Conservation (phyloP, 2,797 vertebrate genomes). For the Leuciscus waleckii region DNA sequence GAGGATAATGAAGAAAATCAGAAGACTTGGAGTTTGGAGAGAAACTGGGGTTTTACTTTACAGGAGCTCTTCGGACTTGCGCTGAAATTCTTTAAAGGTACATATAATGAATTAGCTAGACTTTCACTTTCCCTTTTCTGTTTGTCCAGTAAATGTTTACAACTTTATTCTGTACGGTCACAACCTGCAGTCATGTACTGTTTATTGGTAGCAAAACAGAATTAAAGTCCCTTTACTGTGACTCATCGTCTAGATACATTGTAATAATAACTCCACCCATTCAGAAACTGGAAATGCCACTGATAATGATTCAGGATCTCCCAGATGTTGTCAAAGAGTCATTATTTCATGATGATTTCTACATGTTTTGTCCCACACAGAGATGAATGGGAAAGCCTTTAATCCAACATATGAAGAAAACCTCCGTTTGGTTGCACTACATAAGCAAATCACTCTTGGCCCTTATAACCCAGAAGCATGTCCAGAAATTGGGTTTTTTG, state of each 20-base stretch:
- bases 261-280: neutral
- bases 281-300: neutral
- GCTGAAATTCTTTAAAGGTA: slow-evolving; percentile 96
- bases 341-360: neutral
- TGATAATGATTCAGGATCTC: neutral
- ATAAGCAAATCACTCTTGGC: slow-evolving; percentile 92
- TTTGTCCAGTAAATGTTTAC: neutral
- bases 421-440: slow-evolving; percentile 92
- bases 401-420: slow-evolving; percentile 99
- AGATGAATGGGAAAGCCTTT: slow-evolving; percentile 98
- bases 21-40: slow-evolving; percentile 76
- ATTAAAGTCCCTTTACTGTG: neutral
- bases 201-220: slow-evolving; percentile 9
- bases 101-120: neutral
- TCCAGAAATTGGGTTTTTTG: slow-evolving; percentile 98
- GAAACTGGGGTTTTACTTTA: slow-evolving; percentile 90
- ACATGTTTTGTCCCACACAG: slow-evolving; percentile 69
- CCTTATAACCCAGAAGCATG: slow-evolving; percentile 93
- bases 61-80: slow-evolving; percentile 90
- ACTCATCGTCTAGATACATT: neutral
- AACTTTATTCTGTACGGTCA: slow-evolving; percentile 2
- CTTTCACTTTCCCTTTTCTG: neutral
- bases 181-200: neutral
- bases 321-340: neutral
- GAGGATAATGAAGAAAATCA: slow-evolving; percentile 61